These are phyloP conservation scores for Anguilla rostrata DNA, from an alignment of 2,113 vertebrate species.

Conservation along the genomic window DNA sequence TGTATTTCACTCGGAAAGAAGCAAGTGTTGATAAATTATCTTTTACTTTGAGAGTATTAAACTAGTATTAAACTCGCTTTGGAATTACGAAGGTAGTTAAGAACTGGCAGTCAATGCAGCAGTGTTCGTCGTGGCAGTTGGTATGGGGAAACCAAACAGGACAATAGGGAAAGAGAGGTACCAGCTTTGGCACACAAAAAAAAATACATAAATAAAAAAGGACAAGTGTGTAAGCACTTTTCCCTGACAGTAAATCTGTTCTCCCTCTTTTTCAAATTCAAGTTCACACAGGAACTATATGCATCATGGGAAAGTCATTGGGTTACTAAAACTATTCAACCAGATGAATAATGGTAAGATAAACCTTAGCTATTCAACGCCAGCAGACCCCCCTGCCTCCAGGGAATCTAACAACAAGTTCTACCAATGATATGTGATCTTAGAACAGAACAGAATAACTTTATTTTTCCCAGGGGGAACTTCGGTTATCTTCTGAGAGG, in stretches of 20 bases:
- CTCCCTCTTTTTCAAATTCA: conserved; percentile 53
- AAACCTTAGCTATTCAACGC: neutral
- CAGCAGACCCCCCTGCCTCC: neutral
- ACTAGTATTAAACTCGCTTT: no score
- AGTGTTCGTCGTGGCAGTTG: neutral
- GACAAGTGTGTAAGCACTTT: neutral
- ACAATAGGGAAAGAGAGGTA: neutral
- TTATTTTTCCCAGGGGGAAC: no score
- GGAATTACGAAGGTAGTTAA: neutral
- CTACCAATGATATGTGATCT: neutral
- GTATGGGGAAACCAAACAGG: neutral
- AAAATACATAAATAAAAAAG: neutral
- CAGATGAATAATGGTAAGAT: neutral
- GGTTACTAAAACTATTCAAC: conserved; percentile 2
- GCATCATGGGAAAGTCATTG: conserved; percentile 22
- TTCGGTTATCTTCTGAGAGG: neutral
- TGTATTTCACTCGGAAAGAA: no score
- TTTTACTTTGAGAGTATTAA: no score
- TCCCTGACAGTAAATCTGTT: conserved; percentile 38
- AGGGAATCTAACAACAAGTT: neutral
- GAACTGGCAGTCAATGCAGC: no score
- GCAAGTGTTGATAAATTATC: no score
- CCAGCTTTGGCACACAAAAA: neutral
- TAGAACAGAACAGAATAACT: no score
- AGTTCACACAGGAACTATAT: conserved; percentile 54